Evolutionary conservation across 2,113 vertebrate species (phyloP).

Genomic region (Chamaetylas fuelleborni): DNA sequence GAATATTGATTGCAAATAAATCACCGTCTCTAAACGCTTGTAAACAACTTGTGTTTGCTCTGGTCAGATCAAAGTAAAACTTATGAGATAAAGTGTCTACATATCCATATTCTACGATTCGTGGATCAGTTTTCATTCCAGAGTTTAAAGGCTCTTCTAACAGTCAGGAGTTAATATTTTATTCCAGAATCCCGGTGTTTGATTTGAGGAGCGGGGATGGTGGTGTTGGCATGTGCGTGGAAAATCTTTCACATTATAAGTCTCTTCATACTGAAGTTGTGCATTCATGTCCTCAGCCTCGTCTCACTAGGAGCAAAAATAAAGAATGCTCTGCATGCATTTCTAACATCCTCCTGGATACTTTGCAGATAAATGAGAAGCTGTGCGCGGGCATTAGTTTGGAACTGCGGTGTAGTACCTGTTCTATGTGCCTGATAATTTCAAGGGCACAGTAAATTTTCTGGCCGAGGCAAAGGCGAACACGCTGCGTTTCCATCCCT

Average conservation of each 20-base stretch:
- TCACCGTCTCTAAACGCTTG: slow-evolving; percentile 67
- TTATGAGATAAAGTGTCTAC: slow-evolving; percentile 54
- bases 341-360: background rate
- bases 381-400: background rate
- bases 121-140: background rate
- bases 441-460: background rate
- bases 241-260: background rate
- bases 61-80: slow-evolving; percentile 69
- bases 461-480: background rate
- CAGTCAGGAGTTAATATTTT: slow-evolving; percentile 62
- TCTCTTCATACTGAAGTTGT: background rate
- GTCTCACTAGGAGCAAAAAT: background rate
- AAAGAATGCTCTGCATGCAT: background rate
- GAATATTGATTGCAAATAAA: slow-evolving; percentile 84
- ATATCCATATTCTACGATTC: background rate
- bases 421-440: background rate
- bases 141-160: background rate
- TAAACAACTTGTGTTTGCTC: slow-evolving; percentile 64
- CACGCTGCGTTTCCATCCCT: background rate
- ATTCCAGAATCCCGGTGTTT: background rate
- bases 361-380: background rate
- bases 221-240: background rate
- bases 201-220: background rate
- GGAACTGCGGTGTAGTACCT: background rate
- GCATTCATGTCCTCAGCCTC: background rate